Evolutionary conservation across 2,888 invertebrate genomes (phyloP).

Genomic region (Fissipunctia ypsillon): DNA sequence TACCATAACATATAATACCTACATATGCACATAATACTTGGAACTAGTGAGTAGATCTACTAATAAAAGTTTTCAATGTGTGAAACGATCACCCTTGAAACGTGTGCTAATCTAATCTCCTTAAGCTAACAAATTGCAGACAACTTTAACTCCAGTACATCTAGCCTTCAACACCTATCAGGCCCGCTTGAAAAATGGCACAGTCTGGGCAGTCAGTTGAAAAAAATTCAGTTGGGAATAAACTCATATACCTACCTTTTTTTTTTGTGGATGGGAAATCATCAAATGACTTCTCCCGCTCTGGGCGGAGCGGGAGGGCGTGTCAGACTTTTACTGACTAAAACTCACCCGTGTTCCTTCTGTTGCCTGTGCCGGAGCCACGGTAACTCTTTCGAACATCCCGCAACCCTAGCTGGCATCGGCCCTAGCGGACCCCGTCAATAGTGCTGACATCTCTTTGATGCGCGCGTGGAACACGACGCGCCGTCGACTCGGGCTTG

Average conservation of each 20-base stretch:
- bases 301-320: too few species aligned
- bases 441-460: too few species aligned
- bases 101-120: conserved; percentile 49
- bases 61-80: conserved; percentile 43
- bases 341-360: too few species aligned
- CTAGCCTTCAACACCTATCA: conserved; percentile 46
- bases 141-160: conserved; percentile 46
- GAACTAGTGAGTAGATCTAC: neutral
- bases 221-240: neutral
- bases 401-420: too few species aligned
- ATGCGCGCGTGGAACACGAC: too few species aligned
- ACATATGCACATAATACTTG: neutral
- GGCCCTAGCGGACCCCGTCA: too few species aligned
- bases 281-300: too few species aligned
- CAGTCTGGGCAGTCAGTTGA: neutral
- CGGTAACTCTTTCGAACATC: too few species aligned
- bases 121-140: conserved; percentile 52
- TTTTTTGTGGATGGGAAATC: too few species aligned
- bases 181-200: conserved; percentile 26
- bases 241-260: neutral
- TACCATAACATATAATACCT: neutral
- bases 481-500: too few species aligned
- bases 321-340: too few species aligned
- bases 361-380: too few species aligned
- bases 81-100: conserved; percentile 54